A percentile compares a stretch with the other conserved stretches of the same genome.
Conservation (phyloP, 2,888 invertebrate genomes). For the Omphaloscelis lunosa region DNA sequence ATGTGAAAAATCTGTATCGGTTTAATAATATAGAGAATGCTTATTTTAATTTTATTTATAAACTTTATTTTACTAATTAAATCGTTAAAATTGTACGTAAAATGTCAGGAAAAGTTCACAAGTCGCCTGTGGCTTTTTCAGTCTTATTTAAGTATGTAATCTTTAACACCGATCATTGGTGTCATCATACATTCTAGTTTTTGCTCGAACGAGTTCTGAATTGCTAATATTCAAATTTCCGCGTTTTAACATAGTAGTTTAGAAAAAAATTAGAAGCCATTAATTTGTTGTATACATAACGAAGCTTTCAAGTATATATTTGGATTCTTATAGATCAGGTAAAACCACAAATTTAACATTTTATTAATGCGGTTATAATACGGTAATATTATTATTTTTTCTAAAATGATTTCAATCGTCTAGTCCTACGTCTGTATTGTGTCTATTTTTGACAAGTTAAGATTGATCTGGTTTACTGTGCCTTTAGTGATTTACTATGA, state of each 20-base stretch:
- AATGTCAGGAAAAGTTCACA: conserved; percentile 49
- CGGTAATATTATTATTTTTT: conserved; percentile 24
- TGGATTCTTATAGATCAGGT: not conserved
- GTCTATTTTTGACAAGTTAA: conserved; percentile 64
- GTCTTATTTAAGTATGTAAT: not conserved
- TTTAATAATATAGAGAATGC: conserved; percentile 41
- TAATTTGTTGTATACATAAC: not conserved
- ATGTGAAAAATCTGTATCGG: conserved; percentile 51
- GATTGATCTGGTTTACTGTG: conserved; percentile 58
- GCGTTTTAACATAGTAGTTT: not conserved
- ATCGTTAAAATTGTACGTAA: conserved; percentile 32
- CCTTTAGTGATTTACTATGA: conserved; percentile 41
- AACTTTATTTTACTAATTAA: conserved; percentile 39
- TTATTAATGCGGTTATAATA: not conserved
- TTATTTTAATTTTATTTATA: conserved; percentile 35
- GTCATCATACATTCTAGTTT: not conserved
- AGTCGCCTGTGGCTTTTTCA: conserved; percentile 1
- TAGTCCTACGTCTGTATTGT: conserved; percentile 8
- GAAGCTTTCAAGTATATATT: not conserved
- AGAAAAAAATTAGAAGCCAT: not conserved
- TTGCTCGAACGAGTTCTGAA: not conserved
- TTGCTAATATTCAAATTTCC: not conserved
- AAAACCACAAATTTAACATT: not conserved
- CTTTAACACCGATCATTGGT: not conserved
- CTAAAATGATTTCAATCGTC: conserved; percentile 27